phyloP scores from a whole-genome alignment of 1,140 invertebrate genomes.

The Idris sp. region DNA sequence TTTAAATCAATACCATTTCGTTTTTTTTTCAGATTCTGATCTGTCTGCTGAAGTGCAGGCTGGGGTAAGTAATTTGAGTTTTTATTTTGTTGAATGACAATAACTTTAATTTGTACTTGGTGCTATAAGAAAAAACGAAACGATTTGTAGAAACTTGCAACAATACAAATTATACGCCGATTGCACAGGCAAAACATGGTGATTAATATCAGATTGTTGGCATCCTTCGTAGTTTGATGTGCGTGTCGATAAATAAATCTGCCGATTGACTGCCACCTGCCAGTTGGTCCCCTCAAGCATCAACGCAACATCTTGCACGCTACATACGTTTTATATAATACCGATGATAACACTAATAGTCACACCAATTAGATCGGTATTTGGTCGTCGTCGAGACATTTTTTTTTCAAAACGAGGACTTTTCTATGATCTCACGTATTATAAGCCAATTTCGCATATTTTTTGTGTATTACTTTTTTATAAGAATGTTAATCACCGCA shows the following conservation, averaged over 20 bases:
- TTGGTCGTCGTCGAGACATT: conserved; percentile 12
- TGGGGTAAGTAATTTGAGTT: no score
- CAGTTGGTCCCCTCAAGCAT: conserved; percentile 54
- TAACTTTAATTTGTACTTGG: no score
- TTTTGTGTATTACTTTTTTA: no score
- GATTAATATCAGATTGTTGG: conserved; percentile 50
- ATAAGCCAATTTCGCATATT: neutral
- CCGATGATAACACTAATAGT: conserved; percentile 56
- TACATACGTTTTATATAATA: conserved; percentile 60
- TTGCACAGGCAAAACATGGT: conserved; percentile 30
- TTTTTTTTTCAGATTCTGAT: no score
- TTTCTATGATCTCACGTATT: neutral
- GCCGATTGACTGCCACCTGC: conserved; percentile 68
- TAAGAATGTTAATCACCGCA: no score
- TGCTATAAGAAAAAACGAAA: conserved; percentile 6
- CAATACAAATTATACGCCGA: conserved; percentile 54
- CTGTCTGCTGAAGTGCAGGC: no score
- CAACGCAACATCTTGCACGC: conserved; percentile 56
- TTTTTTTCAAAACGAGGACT: conserved; percentile 9
- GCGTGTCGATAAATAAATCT: conserved; percentile 68
- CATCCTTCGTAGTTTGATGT: conserved; percentile 50
- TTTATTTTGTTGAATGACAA: no score
- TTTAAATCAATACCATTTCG: no score
- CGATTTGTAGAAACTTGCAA: conserved; percentile 22
- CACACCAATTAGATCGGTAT: conserved; percentile 45